Conservation (phyloP, 2,113 vertebrate species). For the Ciconia stormi region DNA sequence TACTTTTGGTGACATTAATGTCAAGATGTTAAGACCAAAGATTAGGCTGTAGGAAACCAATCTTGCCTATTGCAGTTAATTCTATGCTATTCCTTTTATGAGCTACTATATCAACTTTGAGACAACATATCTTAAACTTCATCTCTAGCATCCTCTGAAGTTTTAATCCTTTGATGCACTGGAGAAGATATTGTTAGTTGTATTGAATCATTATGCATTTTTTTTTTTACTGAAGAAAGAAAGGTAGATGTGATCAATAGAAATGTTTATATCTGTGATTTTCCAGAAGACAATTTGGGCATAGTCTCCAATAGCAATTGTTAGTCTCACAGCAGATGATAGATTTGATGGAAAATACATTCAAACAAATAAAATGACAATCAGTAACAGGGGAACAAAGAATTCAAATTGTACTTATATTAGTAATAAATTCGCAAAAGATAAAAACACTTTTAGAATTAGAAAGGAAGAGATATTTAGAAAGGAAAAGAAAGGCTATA, state of each 20-base stretch:
- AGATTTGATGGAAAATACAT: neutral
- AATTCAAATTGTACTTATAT: neutral
- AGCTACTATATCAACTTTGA: neutral
- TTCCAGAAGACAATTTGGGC: neutral
- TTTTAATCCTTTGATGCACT: conserved; percentile 13
- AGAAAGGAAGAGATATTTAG: neutral
- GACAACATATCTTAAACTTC: neutral
- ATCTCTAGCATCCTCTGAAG: conserved; percentile 10
- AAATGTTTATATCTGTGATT: neutral
- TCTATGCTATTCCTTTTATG: neutral
- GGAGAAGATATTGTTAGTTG: neutral
- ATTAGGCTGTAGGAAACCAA: neutral
- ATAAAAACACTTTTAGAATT: neutral
- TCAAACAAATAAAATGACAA: neutral
- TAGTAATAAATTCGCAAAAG: neutral
- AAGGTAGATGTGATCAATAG: neutral
- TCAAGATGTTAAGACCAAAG: neutral
- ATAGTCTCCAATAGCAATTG: neutral
- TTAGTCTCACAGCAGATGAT: neutral
- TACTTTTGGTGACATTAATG: neutral
- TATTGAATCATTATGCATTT: neutral
- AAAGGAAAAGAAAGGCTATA: neutral
- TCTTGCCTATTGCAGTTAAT: conserved; percentile 12
- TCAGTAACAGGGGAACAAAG: neutral
- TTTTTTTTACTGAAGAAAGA: neutral